A percentile compares a stretch with the other conserved stretches of the same genome.
These are phyloP conservation scores for Brachypodius melanocephalos DNA, from an alignment of 2,113 vertebrate species.

Conservation along the genomic window DNA sequence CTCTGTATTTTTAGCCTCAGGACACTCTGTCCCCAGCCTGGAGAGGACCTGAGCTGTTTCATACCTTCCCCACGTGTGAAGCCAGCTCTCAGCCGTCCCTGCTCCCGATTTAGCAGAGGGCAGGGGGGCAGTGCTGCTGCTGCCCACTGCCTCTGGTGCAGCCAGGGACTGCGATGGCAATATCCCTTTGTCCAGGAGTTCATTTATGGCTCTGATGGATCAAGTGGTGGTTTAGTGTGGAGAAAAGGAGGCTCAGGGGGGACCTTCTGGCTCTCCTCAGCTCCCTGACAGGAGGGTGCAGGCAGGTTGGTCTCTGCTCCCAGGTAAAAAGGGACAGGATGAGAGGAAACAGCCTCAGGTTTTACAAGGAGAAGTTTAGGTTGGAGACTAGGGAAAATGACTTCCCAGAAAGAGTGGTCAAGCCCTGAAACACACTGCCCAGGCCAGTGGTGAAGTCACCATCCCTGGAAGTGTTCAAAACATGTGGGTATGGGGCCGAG, in stretches of 20 bases:
- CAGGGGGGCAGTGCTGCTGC: background rate
- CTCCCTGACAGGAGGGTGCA: background rate
- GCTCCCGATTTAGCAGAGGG: background rate
- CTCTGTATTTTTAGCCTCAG: conserved; percentile 49
- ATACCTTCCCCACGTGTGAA: background rate
- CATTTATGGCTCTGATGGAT: background rate
- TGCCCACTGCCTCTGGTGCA: background rate
- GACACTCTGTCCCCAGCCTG: background rate
- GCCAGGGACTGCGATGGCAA: background rate
- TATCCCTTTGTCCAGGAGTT: background rate
- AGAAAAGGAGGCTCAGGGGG: background rate
- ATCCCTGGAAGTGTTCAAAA: background rate
- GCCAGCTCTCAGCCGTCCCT: background rate
- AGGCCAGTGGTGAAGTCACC: background rate
- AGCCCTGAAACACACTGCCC: background rate
- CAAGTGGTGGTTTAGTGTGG: background rate
- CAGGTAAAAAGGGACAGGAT: background rate
- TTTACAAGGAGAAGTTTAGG: background rate
- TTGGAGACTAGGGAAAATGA: background rate
- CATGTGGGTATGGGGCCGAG: background rate
- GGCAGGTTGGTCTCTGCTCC: background rate
- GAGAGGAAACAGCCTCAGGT: background rate
- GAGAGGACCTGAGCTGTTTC: background rate
- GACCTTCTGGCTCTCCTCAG: accelerated
- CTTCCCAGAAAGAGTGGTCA: background rate